Evolutionary conservation across 2,113 vertebrate genomes (phyloP).

Genomic region (Notothenia coriiceps): DNA sequence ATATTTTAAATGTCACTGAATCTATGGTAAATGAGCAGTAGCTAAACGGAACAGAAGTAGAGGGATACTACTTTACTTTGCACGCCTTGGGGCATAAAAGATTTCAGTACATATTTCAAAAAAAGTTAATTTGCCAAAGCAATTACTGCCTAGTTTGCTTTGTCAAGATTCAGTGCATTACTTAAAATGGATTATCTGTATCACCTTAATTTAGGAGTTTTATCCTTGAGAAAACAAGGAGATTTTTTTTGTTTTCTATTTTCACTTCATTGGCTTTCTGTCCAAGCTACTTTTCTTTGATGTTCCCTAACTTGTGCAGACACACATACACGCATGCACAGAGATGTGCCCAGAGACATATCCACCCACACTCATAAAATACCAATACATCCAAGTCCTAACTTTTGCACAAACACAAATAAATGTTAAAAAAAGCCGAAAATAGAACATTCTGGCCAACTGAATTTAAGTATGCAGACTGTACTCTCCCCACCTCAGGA

Average conservation of each 20-base stretch:
- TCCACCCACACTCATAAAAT: slow-evolving; percentile 38
- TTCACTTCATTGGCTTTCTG: slow-evolving; percentile 68
- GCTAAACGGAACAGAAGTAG: slow-evolving; percentile 30
- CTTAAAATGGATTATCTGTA: slow-evolving; percentile 67
- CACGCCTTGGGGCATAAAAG: slow-evolving; percentile 29
- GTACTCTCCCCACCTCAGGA: slow-evolving; percentile 29
- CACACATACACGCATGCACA: slow-evolving; percentile 13
- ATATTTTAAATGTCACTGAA: slow-evolving; percentile 72
- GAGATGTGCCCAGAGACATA: slow-evolving; percentile 47
- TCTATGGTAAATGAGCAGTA: slow-evolving; percentile 59
- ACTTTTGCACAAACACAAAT: slow-evolving; percentile 35
- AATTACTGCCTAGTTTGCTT: slow-evolving; percentile 65
- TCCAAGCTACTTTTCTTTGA: slow-evolving; percentile 59
- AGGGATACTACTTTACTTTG: slow-evolving; percentile 22
- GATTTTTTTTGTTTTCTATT: slow-evolving; percentile 4
- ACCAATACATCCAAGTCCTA: slow-evolving; percentile 18
- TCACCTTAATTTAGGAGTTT: slow-evolving; percentile 57
- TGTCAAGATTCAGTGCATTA: slow-evolving; percentile 54
- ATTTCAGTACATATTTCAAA: slow-evolving; percentile 39
- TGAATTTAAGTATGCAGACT: slow-evolving; percentile 18
- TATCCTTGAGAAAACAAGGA: slow-evolving; percentile 21
- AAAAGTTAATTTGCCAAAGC: slow-evolving; percentile 41
- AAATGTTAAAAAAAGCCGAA: slow-evolving; percentile 27
- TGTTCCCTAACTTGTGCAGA: slow-evolving; percentile 40
- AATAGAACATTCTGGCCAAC: slow-evolving; percentile 20